phyloP scores from a whole-genome alignment of 2,113 vertebrate genomes.

The Leuciscus idus region DNA sequence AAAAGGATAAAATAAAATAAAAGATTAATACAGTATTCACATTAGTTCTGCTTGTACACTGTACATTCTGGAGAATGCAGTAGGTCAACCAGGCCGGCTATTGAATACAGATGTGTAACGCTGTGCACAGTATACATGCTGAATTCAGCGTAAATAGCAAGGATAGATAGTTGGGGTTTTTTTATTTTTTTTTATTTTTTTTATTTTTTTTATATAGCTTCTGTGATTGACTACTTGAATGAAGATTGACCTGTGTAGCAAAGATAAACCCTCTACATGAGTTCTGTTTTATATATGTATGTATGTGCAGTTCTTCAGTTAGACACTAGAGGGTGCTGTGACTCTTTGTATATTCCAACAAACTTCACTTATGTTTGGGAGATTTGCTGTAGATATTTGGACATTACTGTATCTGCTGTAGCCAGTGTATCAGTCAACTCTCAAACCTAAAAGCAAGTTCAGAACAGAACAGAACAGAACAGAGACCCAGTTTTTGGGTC shows the following conservation, averaged over 20 bases:
- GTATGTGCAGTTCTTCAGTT: neutral
- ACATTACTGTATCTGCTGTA: neutral
- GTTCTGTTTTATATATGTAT: neutral
- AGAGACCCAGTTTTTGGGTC: neutral
- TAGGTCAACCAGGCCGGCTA: no score
- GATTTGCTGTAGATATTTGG: neutral
- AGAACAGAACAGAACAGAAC: neutral
- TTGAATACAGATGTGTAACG: no score
- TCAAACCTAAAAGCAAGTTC: neutral
- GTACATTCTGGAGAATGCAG: no score
- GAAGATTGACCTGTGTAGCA: neutral
- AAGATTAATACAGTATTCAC: no score
- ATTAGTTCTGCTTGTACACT: no score
- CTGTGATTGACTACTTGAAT: neutral
- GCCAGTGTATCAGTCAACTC: neutral
- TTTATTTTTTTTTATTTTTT: no score
- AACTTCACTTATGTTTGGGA: neutral
- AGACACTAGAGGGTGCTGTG: constrained; percentile 6
- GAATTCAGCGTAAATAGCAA: no score
- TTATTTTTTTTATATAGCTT: neutral
- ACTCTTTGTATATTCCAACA: no score
- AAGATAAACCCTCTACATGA: neutral
- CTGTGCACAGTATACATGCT: no score
- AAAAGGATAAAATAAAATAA: no score
- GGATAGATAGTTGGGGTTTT: no score